A percentile compares a stretch with the other conserved stretches of the same genome.
Evolutionary conservation across 1,140 invertebrate genomes (phyloP).

Genomic region (Caenorhabditis inopinata): DNA sequence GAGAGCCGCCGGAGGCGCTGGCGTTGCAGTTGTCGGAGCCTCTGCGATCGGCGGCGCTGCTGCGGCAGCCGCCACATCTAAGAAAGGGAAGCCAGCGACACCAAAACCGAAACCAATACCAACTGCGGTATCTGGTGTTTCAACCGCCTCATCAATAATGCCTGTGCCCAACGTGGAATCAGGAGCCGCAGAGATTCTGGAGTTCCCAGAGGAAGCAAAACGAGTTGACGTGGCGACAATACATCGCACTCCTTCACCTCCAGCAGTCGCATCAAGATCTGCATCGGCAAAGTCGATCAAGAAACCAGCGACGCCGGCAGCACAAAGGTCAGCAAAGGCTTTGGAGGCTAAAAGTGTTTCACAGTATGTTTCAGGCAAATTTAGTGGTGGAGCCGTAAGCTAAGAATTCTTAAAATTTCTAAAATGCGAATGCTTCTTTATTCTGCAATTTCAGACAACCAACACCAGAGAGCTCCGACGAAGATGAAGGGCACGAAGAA

Average conservation of each 20-base stretch:
- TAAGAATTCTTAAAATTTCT: no score
- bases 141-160: background rate
- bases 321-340: conserved; percentile 3
- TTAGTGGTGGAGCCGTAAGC: no score
- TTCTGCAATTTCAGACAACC: background rate
- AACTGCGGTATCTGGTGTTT: background rate
- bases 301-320: background rate
- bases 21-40: conserved; percentile 20
- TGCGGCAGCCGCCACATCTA: background rate
- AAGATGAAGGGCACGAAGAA: background rate
- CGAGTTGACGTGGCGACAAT: background rate
- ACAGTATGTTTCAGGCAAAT: conserved; percentile 8
- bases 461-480: background rate
- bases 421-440: no score
- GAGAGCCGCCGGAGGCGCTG: background rate
- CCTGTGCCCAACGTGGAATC: background rate
- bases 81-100: background rate
- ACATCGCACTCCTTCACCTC: background rate
- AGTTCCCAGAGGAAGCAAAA: conserved; percentile 10
- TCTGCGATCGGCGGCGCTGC: background rate
- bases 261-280: background rate
- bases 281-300: background rate
- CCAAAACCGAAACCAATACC: conserved; percentile 5
- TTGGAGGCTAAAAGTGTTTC: conserved; percentile 28
- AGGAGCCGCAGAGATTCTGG: conserved; percentile 7